Conservation (phyloP, 2,888 invertebrate genomes). For the Hydroisotoma schaefferi region DNA sequence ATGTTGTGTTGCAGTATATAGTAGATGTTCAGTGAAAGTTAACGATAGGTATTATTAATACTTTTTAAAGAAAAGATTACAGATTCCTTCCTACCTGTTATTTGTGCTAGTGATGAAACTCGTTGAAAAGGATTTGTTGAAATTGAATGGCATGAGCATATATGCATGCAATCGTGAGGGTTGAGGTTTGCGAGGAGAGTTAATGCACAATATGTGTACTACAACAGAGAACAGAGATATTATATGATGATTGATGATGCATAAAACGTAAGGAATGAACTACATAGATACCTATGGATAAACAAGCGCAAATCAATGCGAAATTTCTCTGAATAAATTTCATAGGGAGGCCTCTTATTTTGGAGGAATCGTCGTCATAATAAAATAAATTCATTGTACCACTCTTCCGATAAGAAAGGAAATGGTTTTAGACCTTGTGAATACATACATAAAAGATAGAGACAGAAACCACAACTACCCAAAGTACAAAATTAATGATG, state of each 20-base stretch:
- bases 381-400: no score
- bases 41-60: slow-evolving; percentile 3
- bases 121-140: no score
- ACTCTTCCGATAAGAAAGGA: no score
- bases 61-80: not conserved
- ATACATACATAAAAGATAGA: slow-evolving; percentile 10
- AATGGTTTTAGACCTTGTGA: no score
- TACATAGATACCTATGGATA: slow-evolving; percentile 1
- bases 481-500: slow-evolving; percentile 49
- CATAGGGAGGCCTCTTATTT: no score
- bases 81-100: slow-evolving; percentile 25
- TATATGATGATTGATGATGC: no score
- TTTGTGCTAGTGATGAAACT: slow-evolving; percentile 26
- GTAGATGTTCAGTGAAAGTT: not conserved
- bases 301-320: not conserved
- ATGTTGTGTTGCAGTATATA: not conserved
- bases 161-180: no score
- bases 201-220: no score
- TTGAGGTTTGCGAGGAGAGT: no score
- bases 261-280: not conserved
- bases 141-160: no score
- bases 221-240: no score
- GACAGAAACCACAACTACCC: slow-evolving; percentile 46
- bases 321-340: not conserved
- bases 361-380: no score